Evolutionary conservation across 2,888 invertebrate genomes (phyloP), one percentile per base, ranked within the genome.

Genomic region (Ypsolopha sequella): DNA sequence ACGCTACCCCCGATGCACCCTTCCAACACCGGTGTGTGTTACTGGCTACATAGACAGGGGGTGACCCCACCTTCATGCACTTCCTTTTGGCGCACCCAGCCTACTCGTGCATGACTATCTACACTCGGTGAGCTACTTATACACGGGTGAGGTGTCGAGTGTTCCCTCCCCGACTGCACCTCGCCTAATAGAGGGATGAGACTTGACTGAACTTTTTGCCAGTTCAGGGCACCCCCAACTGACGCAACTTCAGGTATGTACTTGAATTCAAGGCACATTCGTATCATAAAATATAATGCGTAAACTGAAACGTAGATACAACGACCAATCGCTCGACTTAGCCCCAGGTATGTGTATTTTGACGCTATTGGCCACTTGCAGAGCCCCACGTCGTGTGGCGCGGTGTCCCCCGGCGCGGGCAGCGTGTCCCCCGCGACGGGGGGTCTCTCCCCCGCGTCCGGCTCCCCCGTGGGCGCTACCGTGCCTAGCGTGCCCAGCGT

Each of bases 1-100:
- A 71, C 96, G 96, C 87, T 96, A 93, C 84, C 82, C 54, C 68
- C 67, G 60, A 94, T 94, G 54, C 89, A 94, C 71, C 69, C 74
- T 60, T 24, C 44, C 36, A 36, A 38, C 41, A 14, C 47, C 70
- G 6, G 65, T 67, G 41, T 52, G 50, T 53, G 33, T 11, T 13
- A n/a, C 7, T 11, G 4, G 13, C 13, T 8, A 8, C n/a, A 8
- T 38, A 38, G n/a, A 7, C 9, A n/a, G 66, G 7, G 67, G 64
- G 36, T 69, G 62, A 98, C 89, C 91, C 98, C 80, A 96, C 97
- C 64, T 95, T 93, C 73, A 92, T 97, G 71, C 96, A 97, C 87
- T 96, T 93, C 84, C 82, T 81, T 54, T 68, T 66, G 60, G 94
- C 94, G 54, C 89, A 94, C 71, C 69, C 75, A 60, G 44, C 44